phyloP scores from a whole-genome alignment of 2,888 invertebrate species.

The Caenorhabditis angaria region DNA sequence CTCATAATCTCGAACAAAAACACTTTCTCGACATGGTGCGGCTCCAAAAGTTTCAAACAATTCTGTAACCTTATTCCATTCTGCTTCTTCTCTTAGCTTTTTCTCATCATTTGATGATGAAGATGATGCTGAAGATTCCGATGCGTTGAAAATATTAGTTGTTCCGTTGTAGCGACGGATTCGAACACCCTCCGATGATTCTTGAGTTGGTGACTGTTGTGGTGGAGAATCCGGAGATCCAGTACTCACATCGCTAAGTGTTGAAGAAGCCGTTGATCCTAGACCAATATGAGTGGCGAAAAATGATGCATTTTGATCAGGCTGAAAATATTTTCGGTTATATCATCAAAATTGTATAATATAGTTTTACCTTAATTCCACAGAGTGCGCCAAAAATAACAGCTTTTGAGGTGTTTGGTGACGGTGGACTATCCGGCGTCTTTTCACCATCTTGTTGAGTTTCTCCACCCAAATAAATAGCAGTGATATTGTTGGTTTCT shows the following conservation, averaged over 20 bases:
- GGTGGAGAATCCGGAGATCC: slow-evolving; percentile 17
- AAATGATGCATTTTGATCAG: slow-evolving; percentile 9
- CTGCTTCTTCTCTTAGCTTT: slow-evolving; percentile 32
- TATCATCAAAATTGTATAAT: background rate
- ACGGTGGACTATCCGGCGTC: slow-evolving; percentile 40
- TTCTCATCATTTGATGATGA: slow-evolving; percentile 34
- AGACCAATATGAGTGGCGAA: slow-evolving; percentile 6
- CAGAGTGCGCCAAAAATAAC: slow-evolving; percentile 38
- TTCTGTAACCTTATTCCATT: slow-evolving; percentile 58
- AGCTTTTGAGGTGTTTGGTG: slow-evolving; percentile 51
- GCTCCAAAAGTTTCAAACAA: slow-evolving; percentile 60
- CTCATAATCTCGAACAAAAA: slow-evolving; percentile 56
- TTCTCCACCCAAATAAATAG: slow-evolving; percentile 1
- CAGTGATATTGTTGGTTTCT: background rate
- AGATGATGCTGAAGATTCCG: slow-evolving; percentile 25
- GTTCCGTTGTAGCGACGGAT: slow-evolving; percentile 32
- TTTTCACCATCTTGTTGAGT: background rate
- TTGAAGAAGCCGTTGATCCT: slow-evolving; percentile 28
- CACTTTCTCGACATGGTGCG: slow-evolving; percentile 63
- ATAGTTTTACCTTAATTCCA: slow-evolving; percentile 14
- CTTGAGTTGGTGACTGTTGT: background rate
- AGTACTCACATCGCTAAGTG: slow-evolving; percentile 26
- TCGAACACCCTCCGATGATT: slow-evolving; percentile 11
- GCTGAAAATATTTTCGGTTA: background rate
- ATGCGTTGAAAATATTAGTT: slow-evolving; percentile 27